phyloP scores from a whole-genome alignment of 2,888 invertebrate genomes.

The Opisthograptis luteolata region DNA sequence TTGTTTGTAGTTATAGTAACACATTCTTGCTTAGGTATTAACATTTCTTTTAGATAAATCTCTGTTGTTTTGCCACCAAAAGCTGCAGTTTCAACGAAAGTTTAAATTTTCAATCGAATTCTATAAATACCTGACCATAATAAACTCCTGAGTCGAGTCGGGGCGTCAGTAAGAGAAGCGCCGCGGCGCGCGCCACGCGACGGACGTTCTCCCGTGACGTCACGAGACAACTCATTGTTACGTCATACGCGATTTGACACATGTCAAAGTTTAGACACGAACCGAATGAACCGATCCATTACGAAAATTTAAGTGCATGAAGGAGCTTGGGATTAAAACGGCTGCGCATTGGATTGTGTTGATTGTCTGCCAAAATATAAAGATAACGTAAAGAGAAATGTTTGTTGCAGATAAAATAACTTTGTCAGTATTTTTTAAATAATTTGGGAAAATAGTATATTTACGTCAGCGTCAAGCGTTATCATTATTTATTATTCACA shows the following conservation, averaged over 20 bases:
- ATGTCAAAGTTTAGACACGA: constrained; percentile 11
- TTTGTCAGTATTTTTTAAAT: neutral
- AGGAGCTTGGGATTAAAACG: neutral
- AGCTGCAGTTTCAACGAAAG: constrained; percentile 29
- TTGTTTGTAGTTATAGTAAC: too few relatives aligned
- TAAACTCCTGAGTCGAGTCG: constrained; percentile 38
- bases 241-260: constrained; percentile 21
- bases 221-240: constrained; percentile 6
- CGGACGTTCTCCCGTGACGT: constrained; percentile 33
- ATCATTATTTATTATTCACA: too few relatives aligned
- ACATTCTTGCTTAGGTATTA: too few relatives aligned
- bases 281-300: neutral
- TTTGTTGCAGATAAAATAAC: constrained; percentile 5
- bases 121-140: constrained; percentile 73
- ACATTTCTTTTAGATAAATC: too few relatives aligned
- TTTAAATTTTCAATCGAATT: constrained; percentile 46
- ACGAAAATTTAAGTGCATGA: neutral
- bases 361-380: neutral
- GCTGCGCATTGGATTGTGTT: neutral
- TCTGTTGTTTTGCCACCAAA: constrained; percentile 11
- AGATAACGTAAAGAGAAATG: constrained; percentile 8
- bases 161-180: constrained; percentile 62
- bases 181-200: constrained; percentile 52
- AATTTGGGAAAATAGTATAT: constrained; percentile 21
- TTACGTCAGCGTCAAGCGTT: constrained; percentile 2